These are phyloP conservation scores for Ranitomeya imitator DNA, from an alignment of 2,113 vertebrate species.

Conservation along the genomic window DNA sequence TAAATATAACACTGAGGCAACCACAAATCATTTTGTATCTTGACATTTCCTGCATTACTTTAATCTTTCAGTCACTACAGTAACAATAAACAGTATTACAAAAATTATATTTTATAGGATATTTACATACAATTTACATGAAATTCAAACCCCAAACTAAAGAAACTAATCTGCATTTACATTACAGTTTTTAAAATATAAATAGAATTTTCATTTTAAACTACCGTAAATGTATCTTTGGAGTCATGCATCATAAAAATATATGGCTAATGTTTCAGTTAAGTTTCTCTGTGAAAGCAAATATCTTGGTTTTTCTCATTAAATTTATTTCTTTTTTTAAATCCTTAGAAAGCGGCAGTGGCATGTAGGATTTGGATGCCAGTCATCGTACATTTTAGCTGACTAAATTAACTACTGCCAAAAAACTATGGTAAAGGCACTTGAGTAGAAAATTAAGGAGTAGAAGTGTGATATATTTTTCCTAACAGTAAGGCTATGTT, in stretches of 20 bases:
- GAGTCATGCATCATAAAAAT: background rate
- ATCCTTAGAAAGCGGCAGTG: background rate
- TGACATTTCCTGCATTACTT: background rate
- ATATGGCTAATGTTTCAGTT: background rate
- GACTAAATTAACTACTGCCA: background rate
- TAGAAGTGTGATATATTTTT: no score
- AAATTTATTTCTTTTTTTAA: background rate
- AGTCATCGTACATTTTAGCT: background rate
- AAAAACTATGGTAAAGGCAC: background rate
- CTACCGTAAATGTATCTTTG: background rate
- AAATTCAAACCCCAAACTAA: background rate
- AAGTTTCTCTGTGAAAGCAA: background rate
- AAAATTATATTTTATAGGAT: background rate
- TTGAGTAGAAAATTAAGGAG: background rate
- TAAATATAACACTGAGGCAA: background rate
- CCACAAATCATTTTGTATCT: background rate
- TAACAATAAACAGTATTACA: background rate
- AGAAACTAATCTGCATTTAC: background rate
- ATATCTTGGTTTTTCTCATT: background rate
- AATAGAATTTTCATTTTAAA: background rate
- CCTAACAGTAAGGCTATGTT: no score
- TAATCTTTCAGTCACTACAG: background rate
- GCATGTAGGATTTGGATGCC: background rate
- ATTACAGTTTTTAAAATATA: constrained; percentile 6
- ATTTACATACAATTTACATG: constrained; percentile 32